Evolutionary conservation across 2,797 vertebrate genomes (phyloP), one percentile per base, ranked within the genome.

Genomic region (Anableps anableps): DNA sequence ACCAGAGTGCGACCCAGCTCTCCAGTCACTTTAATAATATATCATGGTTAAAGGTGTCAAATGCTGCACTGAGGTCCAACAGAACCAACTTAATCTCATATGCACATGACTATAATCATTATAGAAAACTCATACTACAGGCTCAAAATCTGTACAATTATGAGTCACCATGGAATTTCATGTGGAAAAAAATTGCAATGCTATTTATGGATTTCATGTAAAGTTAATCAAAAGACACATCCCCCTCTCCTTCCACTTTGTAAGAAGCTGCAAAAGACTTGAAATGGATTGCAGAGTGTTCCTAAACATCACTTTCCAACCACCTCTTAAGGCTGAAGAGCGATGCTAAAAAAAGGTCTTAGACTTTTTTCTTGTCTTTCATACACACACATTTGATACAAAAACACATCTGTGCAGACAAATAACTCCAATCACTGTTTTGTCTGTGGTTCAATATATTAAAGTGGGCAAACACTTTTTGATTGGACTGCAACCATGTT

Each of bases 201-300:
- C 83, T 87, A 85, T 86, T 76, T 68, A 77, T 80, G 75, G 78
- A 60, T 79, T 79, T 81, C 51, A 72, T 87, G 78, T 82, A 70
- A 83, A 80, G 83, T 77, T 85, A 76, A 77, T 86, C 75, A 85
- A 85, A 90, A 86, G 80, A 74, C 34, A 38, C 60, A 29, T 17
- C 58, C 82, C 66, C 11, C 48, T 10, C 70, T 79, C n/a, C n/a
- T 13, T 47, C 51, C 4, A 0, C 55, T 72, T 76, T 21, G 70
- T 16, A 77, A 87, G 76, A 88, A 68, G 5, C 78, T 60, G 43
- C 66, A 76, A 80, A 55, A 79, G 55, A 43, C 73, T 3, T 58
- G 71, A 76, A 75, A 82, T 64, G 36, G 19, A 77, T 80, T 19
- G 43, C 17, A 74, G 0, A 0, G 66, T 51, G 78, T 64, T 84